phyloP scores from a whole-genome alignment of 2,113 vertebrate species.

The Larimichthys polyactis region DNA sequence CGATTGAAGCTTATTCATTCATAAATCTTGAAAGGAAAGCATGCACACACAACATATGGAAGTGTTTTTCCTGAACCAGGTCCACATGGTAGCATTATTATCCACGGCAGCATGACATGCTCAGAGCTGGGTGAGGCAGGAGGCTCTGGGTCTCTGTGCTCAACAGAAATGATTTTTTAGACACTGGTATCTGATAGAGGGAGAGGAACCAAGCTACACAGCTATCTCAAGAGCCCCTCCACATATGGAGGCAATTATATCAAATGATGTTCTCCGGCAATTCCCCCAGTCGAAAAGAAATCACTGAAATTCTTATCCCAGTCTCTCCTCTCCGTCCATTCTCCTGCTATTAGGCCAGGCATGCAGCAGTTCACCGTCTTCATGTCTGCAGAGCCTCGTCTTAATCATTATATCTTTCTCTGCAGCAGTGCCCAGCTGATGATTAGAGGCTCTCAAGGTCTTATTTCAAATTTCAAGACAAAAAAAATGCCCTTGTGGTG shows the following conservation, averaged over 20 bases:
- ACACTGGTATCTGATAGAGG: constrained; percentile 68
- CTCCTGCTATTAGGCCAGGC: constrained; percentile 39
- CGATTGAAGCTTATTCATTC: constrained; percentile 77
- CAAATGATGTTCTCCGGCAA: constrained; percentile 71
- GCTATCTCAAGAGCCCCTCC: constrained; percentile 64
- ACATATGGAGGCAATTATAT: constrained; percentile 80
- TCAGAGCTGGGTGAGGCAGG: constrained; percentile 34
- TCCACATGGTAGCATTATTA: constrained; percentile 76
- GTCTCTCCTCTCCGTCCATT: constrained; percentile 30
- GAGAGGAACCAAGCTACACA: constrained; percentile 46
- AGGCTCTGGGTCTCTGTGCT: constrained; percentile 49
- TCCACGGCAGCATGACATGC: constrained; percentile 61
- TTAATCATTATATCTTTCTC: constrained; percentile 67
- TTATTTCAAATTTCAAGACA: constrained; percentile 49
- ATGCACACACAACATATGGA: constrained; percentile 77
- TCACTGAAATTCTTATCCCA: constrained; percentile 66
- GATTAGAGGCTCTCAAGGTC: constrained; percentile 57
- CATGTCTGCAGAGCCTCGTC: constrained; percentile 21
- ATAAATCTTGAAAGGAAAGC: constrained; percentile 79
- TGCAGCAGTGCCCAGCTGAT: constrained; percentile 48
- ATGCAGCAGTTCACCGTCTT: constrained; percentile 26
- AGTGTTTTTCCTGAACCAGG: constrained; percentile 74
- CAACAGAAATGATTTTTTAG: constrained; percentile 63
- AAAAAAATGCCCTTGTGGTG: constrained; percentile 30
- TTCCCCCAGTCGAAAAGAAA: constrained; percentile 73